Conservation (phyloP, 2,888 invertebrate genomes). For the Germaria angustata region DNA sequence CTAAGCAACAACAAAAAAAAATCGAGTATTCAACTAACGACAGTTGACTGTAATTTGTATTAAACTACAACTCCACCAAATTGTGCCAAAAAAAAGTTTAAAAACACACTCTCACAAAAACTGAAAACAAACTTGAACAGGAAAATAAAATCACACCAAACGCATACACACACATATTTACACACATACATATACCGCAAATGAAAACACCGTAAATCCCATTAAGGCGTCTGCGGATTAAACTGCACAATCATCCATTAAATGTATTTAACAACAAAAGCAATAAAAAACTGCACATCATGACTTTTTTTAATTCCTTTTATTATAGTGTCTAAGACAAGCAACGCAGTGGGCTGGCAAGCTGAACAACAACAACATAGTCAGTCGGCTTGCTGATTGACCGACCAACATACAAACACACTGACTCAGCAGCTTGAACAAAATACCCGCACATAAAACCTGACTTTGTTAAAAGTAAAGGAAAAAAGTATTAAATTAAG, state of each 20-base stretch:
- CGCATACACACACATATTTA: not conserved
- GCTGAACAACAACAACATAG: not conserved
- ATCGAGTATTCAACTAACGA: too few relatives aligned
- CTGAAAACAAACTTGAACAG: constrained; percentile 13
- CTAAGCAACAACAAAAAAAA: too few relatives aligned
- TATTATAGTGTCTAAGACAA: constrained; percentile 43
- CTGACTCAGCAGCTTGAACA: not conserved
- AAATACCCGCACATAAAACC: constrained; percentile 16
- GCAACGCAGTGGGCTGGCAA: constrained; percentile 20
- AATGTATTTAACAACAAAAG: constrained; percentile 36
- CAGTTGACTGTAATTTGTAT: not conserved
- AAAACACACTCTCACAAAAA: not conserved
- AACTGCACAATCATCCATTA: constrained; percentile 60
- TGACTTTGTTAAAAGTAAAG: constrained; percentile 22
- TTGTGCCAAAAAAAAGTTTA: constrained; percentile 33
- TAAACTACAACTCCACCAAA: not conserved
- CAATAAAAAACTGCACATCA: constrained; percentile 45
- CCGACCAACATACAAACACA: not conserved
- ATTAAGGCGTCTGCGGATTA: constrained; percentile 34
- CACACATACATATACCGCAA: not conserved
- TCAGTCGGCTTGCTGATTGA: not conserved
- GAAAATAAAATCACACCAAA: constrained; percentile 33
- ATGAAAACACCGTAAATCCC: constrained; percentile 7
- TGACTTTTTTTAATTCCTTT: constrained; percentile 22
- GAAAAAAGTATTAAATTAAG: constrained; percentile 4